Percentiles rank a stretch among this genome's conserved stretches.
These are phyloP conservation scores for Adoxophyes honmai DNA, from an alignment of 1,140 invertebrate genomes.

Conservation along the genomic window DNA sequence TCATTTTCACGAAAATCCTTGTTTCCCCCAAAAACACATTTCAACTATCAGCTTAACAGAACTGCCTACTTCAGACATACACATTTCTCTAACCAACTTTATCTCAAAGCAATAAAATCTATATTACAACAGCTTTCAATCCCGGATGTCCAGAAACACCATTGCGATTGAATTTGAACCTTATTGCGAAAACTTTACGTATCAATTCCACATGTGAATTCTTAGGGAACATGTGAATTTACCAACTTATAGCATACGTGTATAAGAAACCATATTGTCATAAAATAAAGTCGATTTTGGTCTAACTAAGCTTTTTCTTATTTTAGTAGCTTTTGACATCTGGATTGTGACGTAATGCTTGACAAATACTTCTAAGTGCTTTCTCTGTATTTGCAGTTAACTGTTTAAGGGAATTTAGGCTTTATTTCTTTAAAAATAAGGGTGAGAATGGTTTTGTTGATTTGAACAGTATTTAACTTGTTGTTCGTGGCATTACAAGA, in stretches of 20 bases:
- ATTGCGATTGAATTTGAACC: background rate
- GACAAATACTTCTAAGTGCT: constrained; percentile 41
- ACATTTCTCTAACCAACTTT: too few species aligned
- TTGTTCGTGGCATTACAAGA: constrained; percentile 2
- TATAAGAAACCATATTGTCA: too few species aligned
- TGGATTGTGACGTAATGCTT: constrained; percentile 51
- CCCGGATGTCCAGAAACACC: too few species aligned
- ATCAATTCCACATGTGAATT: background rate
- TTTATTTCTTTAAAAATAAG: background rate
- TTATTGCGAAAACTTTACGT: background rate
- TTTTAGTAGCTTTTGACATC: constrained; percentile 33
- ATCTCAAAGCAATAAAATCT: too few species aligned
- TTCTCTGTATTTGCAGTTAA: constrained; percentile 23
- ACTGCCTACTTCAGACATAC: too few species aligned
- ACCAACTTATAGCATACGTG: too few species aligned
- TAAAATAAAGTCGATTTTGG: background rate
- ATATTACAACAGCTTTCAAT: too few species aligned
- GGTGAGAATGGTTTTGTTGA: background rate
- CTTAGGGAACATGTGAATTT: too few species aligned
- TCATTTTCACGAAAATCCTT: too few species aligned
- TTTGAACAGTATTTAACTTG: constrained; percentile 11
- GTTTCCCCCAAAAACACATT: too few species aligned
- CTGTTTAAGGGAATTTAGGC: background rate
- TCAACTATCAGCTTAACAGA: too few species aligned
- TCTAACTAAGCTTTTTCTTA: background rate